Conservation (phyloP, 2,113 vertebrate species). For the Pyrgilauda ruficollis region DNA sequence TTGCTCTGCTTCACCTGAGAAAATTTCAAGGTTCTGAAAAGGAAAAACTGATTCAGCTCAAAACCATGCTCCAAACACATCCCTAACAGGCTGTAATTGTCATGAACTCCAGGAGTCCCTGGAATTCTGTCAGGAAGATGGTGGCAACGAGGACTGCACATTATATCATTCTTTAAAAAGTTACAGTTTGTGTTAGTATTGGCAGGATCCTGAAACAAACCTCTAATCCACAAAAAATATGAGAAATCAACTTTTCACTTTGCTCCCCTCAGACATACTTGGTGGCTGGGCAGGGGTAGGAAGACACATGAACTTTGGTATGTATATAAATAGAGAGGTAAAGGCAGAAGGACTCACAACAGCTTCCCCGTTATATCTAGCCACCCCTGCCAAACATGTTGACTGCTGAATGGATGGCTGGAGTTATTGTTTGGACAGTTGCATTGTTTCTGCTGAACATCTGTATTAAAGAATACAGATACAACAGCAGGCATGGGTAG, state of each 20-base stretch:
- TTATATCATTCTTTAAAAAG: not conserved
- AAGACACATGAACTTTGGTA: not conserved
- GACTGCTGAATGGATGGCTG: not conserved
- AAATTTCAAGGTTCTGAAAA: not conserved
- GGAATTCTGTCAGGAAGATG: not conserved
- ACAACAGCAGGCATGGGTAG: not conserved
- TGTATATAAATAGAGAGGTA: not conserved
- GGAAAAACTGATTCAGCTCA: not conserved
- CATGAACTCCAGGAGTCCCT: not conserved
- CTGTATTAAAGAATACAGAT: conserved; percentile 24
- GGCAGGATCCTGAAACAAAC: not conserved
- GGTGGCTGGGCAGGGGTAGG: not conserved
- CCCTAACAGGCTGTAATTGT: not conserved
- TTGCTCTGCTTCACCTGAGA: not conserved
- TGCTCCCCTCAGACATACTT: not conserved
- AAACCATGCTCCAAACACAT: not conserved
- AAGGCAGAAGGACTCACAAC: not conserved
- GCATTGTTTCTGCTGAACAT: conserved; percentile 50
- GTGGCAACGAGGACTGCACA: not conserved
- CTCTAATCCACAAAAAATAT: not conserved
- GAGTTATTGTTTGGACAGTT: conserved; percentile 16
- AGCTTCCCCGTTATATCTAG: not conserved
- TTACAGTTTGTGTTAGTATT: not conserved
- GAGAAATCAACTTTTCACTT: not conserved
- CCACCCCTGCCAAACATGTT: not conserved